Conservation (phyloP, 2,113 vertebrate genomes). For the Octodon degus region DNA sequence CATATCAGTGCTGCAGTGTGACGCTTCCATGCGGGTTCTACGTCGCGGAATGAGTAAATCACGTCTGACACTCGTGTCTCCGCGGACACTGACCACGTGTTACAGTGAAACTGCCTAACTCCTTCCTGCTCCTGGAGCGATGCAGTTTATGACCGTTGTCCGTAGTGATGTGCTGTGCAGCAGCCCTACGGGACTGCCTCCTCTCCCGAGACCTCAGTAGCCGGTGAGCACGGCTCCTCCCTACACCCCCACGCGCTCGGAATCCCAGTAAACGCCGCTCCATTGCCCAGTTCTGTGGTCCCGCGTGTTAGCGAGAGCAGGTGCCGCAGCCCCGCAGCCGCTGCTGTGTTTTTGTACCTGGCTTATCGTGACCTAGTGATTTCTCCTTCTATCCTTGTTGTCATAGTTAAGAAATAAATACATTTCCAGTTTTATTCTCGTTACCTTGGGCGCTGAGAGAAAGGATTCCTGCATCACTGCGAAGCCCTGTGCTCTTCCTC, state of each 20-base stretch:
- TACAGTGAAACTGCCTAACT: background rate
- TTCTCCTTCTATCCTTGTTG: background rate
- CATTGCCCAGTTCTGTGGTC: background rate
- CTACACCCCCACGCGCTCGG: too few relatives aligned
- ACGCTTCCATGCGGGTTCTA: background rate
- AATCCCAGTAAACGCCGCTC: background rate
- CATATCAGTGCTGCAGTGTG: too few relatives aligned
- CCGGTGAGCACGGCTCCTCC: background rate
- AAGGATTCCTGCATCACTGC: background rate
- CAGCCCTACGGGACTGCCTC: too few relatives aligned
- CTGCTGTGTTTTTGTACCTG: background rate
- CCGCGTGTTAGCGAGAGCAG: background rate
- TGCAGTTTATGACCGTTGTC: too few relatives aligned
- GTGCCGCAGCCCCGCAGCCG: too few relatives aligned
- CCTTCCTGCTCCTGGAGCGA: background rate
- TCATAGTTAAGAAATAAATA: background rate
- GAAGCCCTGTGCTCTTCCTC: background rate
- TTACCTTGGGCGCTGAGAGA: background rate
- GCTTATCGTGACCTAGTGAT: background rate
- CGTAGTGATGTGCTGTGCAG: background rate
- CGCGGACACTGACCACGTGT: background rate
- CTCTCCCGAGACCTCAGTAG: rapidly evolving
- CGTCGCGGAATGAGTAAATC: background rate
- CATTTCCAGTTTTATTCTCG: background rate
- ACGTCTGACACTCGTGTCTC: background rate